phyloP scores from a whole-genome alignment of 1,140 invertebrate species.

The Megathymus violae region DNA sequence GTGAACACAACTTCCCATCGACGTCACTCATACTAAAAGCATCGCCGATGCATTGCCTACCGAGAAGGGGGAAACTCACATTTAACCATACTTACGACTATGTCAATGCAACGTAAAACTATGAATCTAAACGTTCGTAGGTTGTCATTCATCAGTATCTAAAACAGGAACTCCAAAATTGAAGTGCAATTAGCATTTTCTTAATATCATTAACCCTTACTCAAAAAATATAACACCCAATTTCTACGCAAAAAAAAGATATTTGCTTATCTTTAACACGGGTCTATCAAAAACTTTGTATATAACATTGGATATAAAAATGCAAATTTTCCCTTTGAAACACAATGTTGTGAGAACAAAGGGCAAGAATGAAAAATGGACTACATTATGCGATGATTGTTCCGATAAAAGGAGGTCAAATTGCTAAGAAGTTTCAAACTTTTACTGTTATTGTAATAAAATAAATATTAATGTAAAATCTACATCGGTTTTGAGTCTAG shows the following conservation, averaged over 20 bases:
- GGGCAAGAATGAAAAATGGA: conserved; percentile 22
- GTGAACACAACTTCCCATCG: too few relatives aligned
- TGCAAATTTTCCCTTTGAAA: conserved; percentile 32
- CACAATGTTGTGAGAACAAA: conserved; percentile 27
- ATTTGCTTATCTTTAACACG: not conserved
- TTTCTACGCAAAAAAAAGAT: not conserved
- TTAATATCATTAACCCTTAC: not conserved
- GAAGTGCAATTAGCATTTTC: too few relatives aligned
- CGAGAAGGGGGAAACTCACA: too few relatives aligned
- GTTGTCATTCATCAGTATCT: too few relatives aligned
- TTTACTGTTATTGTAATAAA: not conserved
- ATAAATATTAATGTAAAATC: not conserved
- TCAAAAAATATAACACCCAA: not conserved
- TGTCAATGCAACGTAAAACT: too few relatives aligned
- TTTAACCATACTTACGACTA: too few relatives aligned
- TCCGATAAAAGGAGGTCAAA: conserved; percentile 14
- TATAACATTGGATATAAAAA: conserved; percentile 33
- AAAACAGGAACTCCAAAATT: too few relatives aligned
- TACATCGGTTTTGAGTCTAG: too few relatives aligned
- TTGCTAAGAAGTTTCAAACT: conserved; percentile 16
- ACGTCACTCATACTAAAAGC: too few relatives aligned
- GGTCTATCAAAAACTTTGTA: not conserved
- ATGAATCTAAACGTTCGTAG: too few relatives aligned
- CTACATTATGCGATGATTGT: conserved; percentile 26
- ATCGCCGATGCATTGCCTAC: too few relatives aligned